Percentiles rank a stretch among this genome's conserved stretches.
Evolutionary conservation across 2,113 vertebrate genomes (phyloP).

Genomic region (Eupsittula cactorum): DNA sequence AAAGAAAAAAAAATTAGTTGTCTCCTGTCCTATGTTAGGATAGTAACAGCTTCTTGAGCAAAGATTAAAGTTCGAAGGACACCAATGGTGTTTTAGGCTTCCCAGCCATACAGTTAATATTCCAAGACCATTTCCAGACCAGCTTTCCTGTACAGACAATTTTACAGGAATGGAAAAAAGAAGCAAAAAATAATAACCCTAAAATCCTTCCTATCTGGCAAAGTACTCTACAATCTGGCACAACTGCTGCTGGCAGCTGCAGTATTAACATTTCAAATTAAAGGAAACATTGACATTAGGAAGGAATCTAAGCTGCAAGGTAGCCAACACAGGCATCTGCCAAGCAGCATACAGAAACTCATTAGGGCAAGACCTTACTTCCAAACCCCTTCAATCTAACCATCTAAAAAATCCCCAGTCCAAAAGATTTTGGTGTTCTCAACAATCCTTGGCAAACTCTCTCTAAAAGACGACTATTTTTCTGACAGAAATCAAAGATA

Average conservation of each 20-base stretch:
- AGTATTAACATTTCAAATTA: conserved; percentile 18
- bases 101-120: background rate
- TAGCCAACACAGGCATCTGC: conserved; percentile 40
- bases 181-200: background rate
- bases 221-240: background rate
- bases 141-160: background rate
- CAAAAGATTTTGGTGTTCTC: conserved; percentile 8
- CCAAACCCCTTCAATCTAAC: conserved; percentile 33
- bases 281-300: conserved; percentile 37
- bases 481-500: conserved; percentile 55
- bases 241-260: conserved; percentile 14
- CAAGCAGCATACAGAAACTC: conserved; percentile 9
- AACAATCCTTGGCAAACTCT: conserved; percentile 1
- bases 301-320: conserved; percentile 5
- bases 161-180: background rate
- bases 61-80: background rate
- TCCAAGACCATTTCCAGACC: background rate
- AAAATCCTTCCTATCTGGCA: background rate
- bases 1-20: background rate
- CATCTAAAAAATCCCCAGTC: background rate
- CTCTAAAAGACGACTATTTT: conserved; percentile 67
- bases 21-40: background rate
- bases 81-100: background rate
- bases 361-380: background rate
- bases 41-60: background rate